Percentiles rank a stretch among this genome's conserved stretches.
phyloP scores from a whole-genome alignment of 2,113 vertebrate species.

The Patagioenas fasciata region DNA sequence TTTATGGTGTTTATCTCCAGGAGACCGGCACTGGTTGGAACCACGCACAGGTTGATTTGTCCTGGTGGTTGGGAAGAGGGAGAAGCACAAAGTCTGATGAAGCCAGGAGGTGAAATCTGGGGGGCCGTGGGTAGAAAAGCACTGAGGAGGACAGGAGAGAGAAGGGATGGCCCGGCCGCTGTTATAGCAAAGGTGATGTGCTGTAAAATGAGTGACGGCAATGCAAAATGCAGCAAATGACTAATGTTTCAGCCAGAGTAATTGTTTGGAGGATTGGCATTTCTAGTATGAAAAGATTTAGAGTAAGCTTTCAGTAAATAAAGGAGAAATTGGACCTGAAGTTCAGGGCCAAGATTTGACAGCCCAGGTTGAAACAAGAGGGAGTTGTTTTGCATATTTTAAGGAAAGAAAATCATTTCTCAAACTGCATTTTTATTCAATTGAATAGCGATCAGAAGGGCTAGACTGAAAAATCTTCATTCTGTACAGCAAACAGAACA shows the following conservation, averaged over 20 bases:
- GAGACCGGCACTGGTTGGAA: not conserved
- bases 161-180: not conserved
- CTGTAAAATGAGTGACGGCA: not conserved
- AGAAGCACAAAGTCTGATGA: not conserved
- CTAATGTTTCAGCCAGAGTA: not conserved
- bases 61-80: not conserved
- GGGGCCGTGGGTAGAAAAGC: not conserved
- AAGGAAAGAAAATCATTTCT: not conserved
- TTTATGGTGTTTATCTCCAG: not conserved
- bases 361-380: not conserved
- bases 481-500: not conserved
- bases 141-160: not conserved
- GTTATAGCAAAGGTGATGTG: not conserved
- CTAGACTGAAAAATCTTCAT: not conserved
- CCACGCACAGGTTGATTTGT: not conserved
- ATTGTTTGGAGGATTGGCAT: constrained; percentile 23
- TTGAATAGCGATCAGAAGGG: not conserved
- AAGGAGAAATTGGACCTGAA: constrained; percentile 39
- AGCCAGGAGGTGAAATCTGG: not conserved
- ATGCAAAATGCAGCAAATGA: constrained; percentile 8
- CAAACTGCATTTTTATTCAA: not conserved
- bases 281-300: constrained; percentile 31
- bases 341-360: constrained; percentile 2
- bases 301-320: constrained; percentile 49
- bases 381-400: not conserved